Evolutionary conservation across 2,113 vertebrate species (phyloP), one percentile per base, ranked within the genome.

Genomic region (Ondatra zibethicus): DNA sequence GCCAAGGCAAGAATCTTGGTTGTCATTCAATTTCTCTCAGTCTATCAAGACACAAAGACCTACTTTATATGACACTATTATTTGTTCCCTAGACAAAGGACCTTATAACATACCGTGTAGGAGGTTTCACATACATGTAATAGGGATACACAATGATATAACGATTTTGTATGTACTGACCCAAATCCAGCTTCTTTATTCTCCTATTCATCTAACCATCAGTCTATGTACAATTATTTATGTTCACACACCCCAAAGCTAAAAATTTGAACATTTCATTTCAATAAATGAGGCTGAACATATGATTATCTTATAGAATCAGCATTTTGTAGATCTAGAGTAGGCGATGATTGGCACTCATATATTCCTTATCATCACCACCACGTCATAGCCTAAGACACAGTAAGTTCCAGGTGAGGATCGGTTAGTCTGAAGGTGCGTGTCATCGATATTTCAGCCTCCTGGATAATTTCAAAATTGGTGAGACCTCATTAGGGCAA

Each of bases 1-100:
- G 55, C 61, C 82, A 72, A 85, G 89, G 73, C 94, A 80, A 75
- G 42, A 92, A 75, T 39, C 65, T n/a, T 77, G 65, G 86, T 85
- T 91, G 70, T 80, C 91, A 90, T 95, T 96, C 84, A 94, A 65
- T 73, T 92, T 68, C 85, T 97, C 80, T 91, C 50, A 77, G 33
- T 88, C 84, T 61, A 96, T 82, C 81, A 25, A 29, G 63, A 78
- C 85, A 58, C 92, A 72, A 68, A 89, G 68, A 91, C 50, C n/a
- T 89, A 95, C 66, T 91, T 65, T 93, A 63, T 75, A 42, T 70
- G 88, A 95, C 81, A 93, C 76, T 92, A 78, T 92, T 85, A 91
- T 94, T 94, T 91, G 84, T 89, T 7, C 19, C n/a, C 13, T 19
- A 95, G 87, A 95, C 75, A 95, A 92, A 87, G 68, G 36, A 45